Conservation (phyloP, 1,140 invertebrate genomes). For the Brevipalpus yothersi region DNA sequence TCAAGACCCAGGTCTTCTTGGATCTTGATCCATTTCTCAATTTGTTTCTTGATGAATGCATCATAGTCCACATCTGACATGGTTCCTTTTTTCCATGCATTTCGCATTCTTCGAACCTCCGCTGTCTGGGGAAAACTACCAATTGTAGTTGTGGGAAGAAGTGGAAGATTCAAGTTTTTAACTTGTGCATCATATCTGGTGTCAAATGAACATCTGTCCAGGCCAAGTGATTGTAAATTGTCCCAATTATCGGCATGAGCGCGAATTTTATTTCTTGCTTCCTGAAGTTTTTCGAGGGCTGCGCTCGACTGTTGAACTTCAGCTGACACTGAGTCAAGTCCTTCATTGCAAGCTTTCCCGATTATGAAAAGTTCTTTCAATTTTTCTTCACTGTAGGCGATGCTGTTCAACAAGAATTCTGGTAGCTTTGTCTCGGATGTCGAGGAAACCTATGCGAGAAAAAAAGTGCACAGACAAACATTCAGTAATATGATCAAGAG, state of each 20-base stretch:
- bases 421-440: not conserved
- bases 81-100: not conserved
- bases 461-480: not conserved
- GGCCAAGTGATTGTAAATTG: not conserved
- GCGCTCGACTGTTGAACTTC: not conserved
- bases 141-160: not conserved
- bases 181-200: not conserved
- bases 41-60: not conserved
- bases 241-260: not conserved
- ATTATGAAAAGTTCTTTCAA: not conserved
- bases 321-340: not conserved
- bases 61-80: not conserved
- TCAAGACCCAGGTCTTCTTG: not conserved
- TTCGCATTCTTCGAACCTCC: not conserved
- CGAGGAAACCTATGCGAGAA: not conserved
- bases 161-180: not conserved
- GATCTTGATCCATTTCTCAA: not conserved
- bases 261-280: not conserved
- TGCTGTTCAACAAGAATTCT: not conserved
- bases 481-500: not conserved
- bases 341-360: not conserved
- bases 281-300: not conserved
- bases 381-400: not conserved
- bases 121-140: not conserved
- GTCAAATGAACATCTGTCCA: not conserved